Evolutionary conservation across 2,797 vertebrate species (phyloP), one percentile per base, ranked within the genome.

Genomic region (Propithecus perrieri): DNA sequence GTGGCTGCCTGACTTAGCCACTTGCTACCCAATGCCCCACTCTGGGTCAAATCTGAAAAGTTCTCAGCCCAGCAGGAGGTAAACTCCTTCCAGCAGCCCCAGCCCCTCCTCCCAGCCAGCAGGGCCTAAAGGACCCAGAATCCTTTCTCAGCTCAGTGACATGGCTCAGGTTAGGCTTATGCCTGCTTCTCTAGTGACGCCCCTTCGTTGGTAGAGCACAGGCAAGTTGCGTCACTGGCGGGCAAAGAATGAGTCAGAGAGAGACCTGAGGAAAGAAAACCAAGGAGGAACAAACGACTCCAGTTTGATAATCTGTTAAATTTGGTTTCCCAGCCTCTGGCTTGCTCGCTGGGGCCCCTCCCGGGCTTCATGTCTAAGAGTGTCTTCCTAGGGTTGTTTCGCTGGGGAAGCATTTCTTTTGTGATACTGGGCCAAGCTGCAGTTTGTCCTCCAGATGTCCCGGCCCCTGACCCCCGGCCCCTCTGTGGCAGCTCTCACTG

Each of bases 21-120:
- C 0, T 0, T 24, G 20, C 33, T 55, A 20, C 28, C 48, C 5
- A 9, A 0, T 46, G 20, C 0, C 10, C 50, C 1, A 22, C 61
- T 63, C 35, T 0, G 17, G 48, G 22, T 35, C 38, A 67, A 79
- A 67, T 26, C 12, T 20, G 15, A 71, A 22, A 33, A 7, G 43
- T 20, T 26, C 67, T 72, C 28, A 15, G 14, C 61, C 67, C 50
- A 43, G 69, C 53, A 46, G 3, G 75, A 57, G 7, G 24, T 26
- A 20, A 38, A 76, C 57, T 28, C 10, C 57, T 15, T 46, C 30
- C 4, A 11, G 35, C 3, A n/a, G 78, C 46, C 55, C 53, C 22
- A 20, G 35, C 41, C 46, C 7, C 22, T 41, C 12, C 30, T 71
- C 69, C 38, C 55, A 61, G 81, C 55, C 65, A 35, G 24, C 3